A percentile compares a stretch with the other conserved stretches of the same genome.
These are phyloP conservation scores for Mohoua ochrocephala DNA, from an alignment of 2,113 vertebrate species.

Conservation along the genomic window DNA sequence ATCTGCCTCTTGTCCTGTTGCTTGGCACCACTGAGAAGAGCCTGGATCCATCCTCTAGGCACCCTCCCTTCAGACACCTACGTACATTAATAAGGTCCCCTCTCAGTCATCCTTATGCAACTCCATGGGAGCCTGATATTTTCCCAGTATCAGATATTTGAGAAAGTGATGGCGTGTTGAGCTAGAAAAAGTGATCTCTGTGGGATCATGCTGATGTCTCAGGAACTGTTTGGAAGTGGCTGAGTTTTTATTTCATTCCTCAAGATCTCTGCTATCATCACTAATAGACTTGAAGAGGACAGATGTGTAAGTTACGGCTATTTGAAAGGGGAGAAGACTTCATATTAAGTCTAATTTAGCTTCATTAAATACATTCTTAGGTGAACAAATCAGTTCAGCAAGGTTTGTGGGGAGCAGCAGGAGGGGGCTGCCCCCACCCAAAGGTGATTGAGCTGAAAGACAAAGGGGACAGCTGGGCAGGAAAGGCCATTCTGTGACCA, in stretches of 20 bases:
- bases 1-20: background rate
- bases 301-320: background rate
- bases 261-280: background rate
- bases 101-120: background rate
- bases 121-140: background rate
- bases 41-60: background rate
- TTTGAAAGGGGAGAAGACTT: background rate
- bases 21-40: background rate
- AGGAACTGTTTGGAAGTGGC: background rate
- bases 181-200: background rate
- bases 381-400: background rate
- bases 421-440: background rate
- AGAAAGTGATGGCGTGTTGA: background rate
- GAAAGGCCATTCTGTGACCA: background rate
- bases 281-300: background rate
- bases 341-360: background rate
- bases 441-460: background rate
- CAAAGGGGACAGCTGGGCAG: rapidly evolving
- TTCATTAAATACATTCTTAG: background rate
- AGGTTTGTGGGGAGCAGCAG: background rate
- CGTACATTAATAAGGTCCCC: background rate
- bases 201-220: background rate
- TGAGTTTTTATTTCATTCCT: background rate
- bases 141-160: background rate
- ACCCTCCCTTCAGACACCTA: background rate